Conservation (phyloP, 1,140 invertebrate genomes). For the Ostrea denselamellosa region DNA sequence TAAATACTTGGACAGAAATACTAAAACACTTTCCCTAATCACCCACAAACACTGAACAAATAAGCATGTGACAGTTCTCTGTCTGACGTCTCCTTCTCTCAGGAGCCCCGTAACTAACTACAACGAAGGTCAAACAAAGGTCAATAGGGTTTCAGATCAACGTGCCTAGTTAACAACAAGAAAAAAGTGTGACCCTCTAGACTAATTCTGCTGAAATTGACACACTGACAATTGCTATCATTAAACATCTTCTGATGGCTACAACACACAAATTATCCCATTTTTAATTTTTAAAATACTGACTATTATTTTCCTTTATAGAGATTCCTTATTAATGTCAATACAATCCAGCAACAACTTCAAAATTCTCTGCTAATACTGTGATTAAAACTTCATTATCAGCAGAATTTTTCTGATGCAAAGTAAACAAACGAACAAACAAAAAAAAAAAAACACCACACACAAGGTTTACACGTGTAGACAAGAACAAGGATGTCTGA, state of each 20-base stretch:
- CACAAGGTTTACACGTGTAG: not conserved
- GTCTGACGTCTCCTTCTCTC: not conserved
- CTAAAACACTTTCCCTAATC: not conserved
- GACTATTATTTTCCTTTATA: not conserved
- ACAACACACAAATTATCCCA: too few species aligned
- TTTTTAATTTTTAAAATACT: not conserved
- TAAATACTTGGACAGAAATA: not conserved
- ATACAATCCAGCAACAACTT: not conserved
- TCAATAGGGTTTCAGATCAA: not conserved
- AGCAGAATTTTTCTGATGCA: constrained; percentile 2
- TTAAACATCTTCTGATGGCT: too few species aligned
- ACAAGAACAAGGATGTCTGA: not conserved
- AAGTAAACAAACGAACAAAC: not conserved
- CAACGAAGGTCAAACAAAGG: constrained; percentile 23
- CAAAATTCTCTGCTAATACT: not conserved
- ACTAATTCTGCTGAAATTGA: not conserved
- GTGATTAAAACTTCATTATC: not conserved
- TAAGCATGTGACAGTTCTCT: constrained; percentile 26
- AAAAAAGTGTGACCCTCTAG: not conserved
- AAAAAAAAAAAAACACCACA: too few species aligned
- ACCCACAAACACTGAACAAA: constrained; percentile 13
- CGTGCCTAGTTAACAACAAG: constrained; percentile 11
- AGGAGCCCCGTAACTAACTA: constrained; percentile 29
- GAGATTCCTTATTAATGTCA: not conserved
- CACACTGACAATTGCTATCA: not conserved